Base-by-base conservation (phyloP, 2,888 invertebrate species). In the Pristionchus arcanus region DNA sequence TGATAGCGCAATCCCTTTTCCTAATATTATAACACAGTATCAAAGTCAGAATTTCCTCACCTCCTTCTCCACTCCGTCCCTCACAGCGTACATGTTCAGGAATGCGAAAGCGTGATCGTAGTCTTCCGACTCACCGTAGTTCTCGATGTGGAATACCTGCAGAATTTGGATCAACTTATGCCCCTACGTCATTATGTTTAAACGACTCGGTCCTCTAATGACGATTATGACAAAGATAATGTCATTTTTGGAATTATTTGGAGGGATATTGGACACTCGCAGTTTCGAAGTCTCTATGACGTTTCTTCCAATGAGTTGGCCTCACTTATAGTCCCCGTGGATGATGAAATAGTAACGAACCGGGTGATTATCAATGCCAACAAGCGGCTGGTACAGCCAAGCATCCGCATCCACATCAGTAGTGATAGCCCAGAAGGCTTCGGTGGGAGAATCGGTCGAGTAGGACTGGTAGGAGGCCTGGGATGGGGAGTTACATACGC, bases 21-120 rank as follows among this genome's bases (percentile, higher is more conserved):
- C 42, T 9, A 3, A 42, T 42, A 42, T 5, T 42, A 42, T 42
- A 49, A 7, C 11, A 49, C 13, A 49, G 11, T 9, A 49, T 49
- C 11, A 0, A 3, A 49, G 9, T 49, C 19, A 16, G 19, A 55
- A 55, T 55, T 31, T 71, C 31, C 59, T 42, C 49, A 77, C 86
- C 92, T 87, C 92, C 92, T 92, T 92, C 31, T 90, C 71, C 88
- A 92, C 68, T 85, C 89, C 90, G n/a, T 90, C 90, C n/a, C 93
- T 90, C 16, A 89, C 87, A 4, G 93, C 92, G 85, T 92, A 93
- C 83, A 93, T 91, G 86, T 90, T 91, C 59, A 93, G 90, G 59
- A 90, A 92, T 31, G 93, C 91, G 31, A 86, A 90, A n/a, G 63
- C 89, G 59, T 71, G 83, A 68, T 77, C 77, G 81, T 89, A 68